A percentile compares a stretch with the other conserved stretches of the same genome.
phyloP scores from a whole-genome alignment of 2,888 invertebrate genomes.

The Sesia apiformis region DNA sequence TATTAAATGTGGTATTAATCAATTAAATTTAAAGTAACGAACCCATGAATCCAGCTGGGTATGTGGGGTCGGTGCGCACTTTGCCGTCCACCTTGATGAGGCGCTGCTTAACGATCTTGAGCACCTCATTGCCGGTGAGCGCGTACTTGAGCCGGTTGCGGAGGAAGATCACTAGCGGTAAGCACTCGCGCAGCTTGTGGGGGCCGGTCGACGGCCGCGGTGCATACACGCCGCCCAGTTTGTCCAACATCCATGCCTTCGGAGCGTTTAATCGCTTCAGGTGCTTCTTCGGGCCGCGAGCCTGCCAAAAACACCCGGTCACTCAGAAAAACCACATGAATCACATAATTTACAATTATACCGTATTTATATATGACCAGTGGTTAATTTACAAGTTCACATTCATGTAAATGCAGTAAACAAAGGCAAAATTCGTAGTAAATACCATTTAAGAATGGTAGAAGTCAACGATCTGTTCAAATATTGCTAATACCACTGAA shows the following conservation, averaged over 20 bases:
- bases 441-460: too few species aligned
- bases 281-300: conserved; percentile 99
- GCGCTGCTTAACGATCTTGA: conserved; percentile 98
- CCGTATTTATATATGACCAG: too few species aligned
- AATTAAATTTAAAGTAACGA: conserved; percentile 36
- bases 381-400: too few species aligned
- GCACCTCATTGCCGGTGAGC: conserved; percentile 95
- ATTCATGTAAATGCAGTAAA: too few species aligned
- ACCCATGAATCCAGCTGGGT: conserved; percentile 99
- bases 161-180: conserved; percentile 96
- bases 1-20: too few species aligned
- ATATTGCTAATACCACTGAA: too few species aligned
- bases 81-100: conserved; percentile 98
- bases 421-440: too few species aligned
- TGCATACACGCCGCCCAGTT: conserved; percentile 97
- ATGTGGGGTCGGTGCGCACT: conserved; percentile 97
- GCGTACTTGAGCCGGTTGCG: conserved; percentile 99
- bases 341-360: too few species aligned
- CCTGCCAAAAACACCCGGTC: conserved; percentile 66
- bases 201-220: conserved; percentile 98
- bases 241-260: conserved; percentile 99
- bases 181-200: conserved; percentile 97
- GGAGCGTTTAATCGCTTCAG: conserved; percentile 99
- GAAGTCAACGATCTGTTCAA: too few species aligned
- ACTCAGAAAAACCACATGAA: too few species aligned